phyloP scores from a whole-genome alignment of 2,888 invertebrate genomes.

The Imbricaverruca yamaguchii region DNA sequence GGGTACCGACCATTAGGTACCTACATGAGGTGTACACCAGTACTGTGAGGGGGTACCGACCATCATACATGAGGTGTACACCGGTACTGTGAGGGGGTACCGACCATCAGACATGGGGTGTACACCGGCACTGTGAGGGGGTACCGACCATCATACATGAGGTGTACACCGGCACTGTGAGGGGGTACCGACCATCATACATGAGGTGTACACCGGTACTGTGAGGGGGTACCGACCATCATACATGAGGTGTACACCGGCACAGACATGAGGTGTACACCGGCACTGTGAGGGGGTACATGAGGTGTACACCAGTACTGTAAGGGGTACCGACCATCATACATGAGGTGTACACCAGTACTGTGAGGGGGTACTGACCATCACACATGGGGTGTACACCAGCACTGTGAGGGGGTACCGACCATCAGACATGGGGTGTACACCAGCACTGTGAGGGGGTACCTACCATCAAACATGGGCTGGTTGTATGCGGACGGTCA shows the following conservation, averaged over 20 bases:
- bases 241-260: too few relatives aligned
- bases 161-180: neutral
- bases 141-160: neutral
- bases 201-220: neutral
- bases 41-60: neutral
- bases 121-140: neutral
- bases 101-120: neutral
- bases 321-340: neutral
- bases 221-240: neutral
- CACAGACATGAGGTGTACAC: neutral
- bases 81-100: neutral
- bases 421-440: neutral
- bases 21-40: neutral
- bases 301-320: neutral
- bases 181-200: neutral
- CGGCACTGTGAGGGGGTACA: neutral
- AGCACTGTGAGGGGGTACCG: neutral
- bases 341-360: neutral
- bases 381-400: neutral
- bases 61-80: neutral
- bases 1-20: neutral
- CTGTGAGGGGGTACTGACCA: neutral
- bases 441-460: neutral
- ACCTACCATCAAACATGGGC: too few relatives aligned
- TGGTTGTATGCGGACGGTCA: too few relatives aligned